Percentiles rank a stretch among this genome's conserved stretches.
Evolutionary conservation across 2,888 invertebrate genomes (phyloP).

Genomic region (Nomada lathburiana): DNA sequence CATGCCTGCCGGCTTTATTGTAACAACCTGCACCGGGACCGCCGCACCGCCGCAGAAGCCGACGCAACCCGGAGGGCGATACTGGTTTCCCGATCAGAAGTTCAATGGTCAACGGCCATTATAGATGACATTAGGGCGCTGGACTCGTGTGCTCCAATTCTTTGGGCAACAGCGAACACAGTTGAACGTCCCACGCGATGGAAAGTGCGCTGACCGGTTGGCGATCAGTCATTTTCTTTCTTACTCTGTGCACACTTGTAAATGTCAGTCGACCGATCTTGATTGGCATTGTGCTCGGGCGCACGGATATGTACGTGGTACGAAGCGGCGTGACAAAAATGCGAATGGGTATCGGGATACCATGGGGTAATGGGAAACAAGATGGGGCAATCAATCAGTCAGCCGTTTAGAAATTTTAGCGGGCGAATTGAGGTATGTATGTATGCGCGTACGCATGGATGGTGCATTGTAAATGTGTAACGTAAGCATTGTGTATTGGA

Average conservation of each 20-base stretch:
- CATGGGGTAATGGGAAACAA: conserved; percentile 8
- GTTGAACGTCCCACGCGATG: conserved; percentile 50
- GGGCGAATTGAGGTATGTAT: neutral
- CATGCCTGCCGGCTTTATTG: conserved; percentile 60
- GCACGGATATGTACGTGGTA: neutral
- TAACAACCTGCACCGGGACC: conserved; percentile 53
- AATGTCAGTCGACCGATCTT: conserved; percentile 55
- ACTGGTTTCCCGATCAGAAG: conserved; percentile 62
- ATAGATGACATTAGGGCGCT: conserved; percentile 37
- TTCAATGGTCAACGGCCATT: conserved; percentile 67
- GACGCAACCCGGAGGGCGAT: conserved; percentile 44
- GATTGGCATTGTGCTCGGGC: conserved; percentile 41
- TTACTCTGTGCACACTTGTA: conserved; percentile 36
- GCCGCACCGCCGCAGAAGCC: conserved; percentile 3
- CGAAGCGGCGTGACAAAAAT: conserved; percentile 5
- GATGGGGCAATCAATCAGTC: conserved; percentile 13
- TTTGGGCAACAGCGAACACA: conserved; percentile 1
- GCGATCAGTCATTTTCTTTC: conserved; percentile 56
- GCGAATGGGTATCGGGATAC: conserved; percentile 10
- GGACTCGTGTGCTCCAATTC: conserved; percentile 59
- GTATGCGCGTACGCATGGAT: neutral
- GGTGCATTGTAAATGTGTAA: neutral
- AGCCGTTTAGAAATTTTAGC: neutral
- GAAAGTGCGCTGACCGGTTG: conserved; percentile 40
- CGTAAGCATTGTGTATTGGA: neutral